Evolutionary conservation across 2,888 invertebrate genomes (phyloP), one percentile per base, ranked within the genome.

Genomic region (Leptinotarsa rubiginosa): DNA sequence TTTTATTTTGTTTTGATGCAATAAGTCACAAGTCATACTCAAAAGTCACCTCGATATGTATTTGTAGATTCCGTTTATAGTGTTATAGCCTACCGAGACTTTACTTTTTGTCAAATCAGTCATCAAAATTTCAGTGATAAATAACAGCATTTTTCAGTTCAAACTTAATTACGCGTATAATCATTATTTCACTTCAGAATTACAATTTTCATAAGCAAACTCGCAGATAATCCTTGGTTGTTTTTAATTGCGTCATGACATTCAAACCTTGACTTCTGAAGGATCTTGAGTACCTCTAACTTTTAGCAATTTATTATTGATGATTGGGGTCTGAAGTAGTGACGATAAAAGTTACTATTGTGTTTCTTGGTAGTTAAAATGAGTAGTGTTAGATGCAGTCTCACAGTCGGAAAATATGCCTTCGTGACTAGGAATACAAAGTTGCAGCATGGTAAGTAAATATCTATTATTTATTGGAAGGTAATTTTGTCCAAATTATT

Each of bases 361-460:
- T 15, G 64, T n/a, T 25, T 13, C 16, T 56, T 22, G 15, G 22
- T 64, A 41, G 20, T 22, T 18, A 65, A 72, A 69, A 75, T 75
- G 75, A 67, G 75, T 41, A 86, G 87, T 84, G 88, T 88, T 65
- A 84, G 88, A 79, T 88, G 88, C 84, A 86, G 87, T 77, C 81
- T 88, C 72, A 85, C 86, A 72, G 88, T 87, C 77, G 87, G 87
- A 59, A 89, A 87, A 84, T 83, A 87, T 80, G 87, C 86, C 71
- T 81, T 86, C 73, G 86, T 84, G 70, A 84, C 85, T 66, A 82
- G 87, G 75, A 85, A 83, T 74, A 80, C 80, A 62, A 87, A 87
- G 80, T 77, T 86, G 59, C 87, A 87, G 78, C 87, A 86, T 84
- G 87, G 88, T 87, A 83, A 86, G 84, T 78, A 73, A 69, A 50